These are phyloP conservation scores for Ericerus pela DNA, from an alignment of 1,140 invertebrate species.

Conservation along the genomic window DNA sequence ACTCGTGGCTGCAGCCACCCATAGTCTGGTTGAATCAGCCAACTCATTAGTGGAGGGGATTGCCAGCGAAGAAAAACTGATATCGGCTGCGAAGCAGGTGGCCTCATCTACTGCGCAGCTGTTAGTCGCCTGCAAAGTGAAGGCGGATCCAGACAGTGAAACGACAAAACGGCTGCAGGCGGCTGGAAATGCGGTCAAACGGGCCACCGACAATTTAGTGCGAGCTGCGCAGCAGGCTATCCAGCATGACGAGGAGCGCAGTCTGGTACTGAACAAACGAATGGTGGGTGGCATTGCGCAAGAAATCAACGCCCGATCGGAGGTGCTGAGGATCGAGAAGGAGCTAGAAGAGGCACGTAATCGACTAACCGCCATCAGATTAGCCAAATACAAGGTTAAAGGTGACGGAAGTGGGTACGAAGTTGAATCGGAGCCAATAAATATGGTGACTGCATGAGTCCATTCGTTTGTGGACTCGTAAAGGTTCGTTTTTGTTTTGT, in stretches of 20 bases:
- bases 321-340: slow-evolving; percentile 81
- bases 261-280: slow-evolving; percentile 69
- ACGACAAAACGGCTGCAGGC: slow-evolving; percentile 80
- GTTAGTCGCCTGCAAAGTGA: slow-evolving; percentile 95
- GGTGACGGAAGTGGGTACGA: slow-evolving; percentile 28
- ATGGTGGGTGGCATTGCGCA: slow-evolving; percentile 90
- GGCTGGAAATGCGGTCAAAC: slow-evolving; percentile 74
- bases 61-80: slow-evolving; percentile 86
- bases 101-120: slow-evolving; percentile 93
- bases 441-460: too few species aligned
- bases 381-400: slow-evolving; percentile 63
- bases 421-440: neutral
- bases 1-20: slow-evolving; percentile 90
- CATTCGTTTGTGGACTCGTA: too few species aligned
- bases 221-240: slow-evolving; percentile 85
- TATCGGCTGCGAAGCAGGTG: slow-evolving; percentile 92
- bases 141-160: slow-evolving; percentile 88
- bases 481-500: too few species aligned
- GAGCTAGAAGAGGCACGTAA: slow-evolving; percentile 83
- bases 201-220: slow-evolving; percentile 93
- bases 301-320: slow-evolving; percentile 73
- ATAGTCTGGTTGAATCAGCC: slow-evolving; percentile 91
- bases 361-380: slow-evolving; percentile 67
- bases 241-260: slow-evolving; percentile 77
- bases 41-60: slow-evolving; percentile 91